Percentiles rank a stretch among this genome's conserved stretches.
phyloP scores from a whole-genome alignment of 2,113 vertebrate species.

The Peromyscus maniculatus region DNA sequence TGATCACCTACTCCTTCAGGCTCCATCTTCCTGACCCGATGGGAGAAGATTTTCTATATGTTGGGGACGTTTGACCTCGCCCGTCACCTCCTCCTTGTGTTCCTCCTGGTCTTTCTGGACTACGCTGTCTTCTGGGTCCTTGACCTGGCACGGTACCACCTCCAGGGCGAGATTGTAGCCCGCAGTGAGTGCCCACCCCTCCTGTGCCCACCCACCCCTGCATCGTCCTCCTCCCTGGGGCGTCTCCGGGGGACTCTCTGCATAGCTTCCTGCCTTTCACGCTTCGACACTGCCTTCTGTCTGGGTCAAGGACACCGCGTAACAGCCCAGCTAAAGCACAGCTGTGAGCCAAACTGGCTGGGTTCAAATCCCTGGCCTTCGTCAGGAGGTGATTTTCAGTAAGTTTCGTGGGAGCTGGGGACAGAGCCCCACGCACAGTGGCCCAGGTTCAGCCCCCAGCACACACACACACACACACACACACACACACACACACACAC shows the following conservation, averaged over 20 bases:
- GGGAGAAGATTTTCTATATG: slow-evolving; percentile 80
- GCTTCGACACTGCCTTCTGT: background rate
- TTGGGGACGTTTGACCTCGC: slow-evolving; percentile 82
- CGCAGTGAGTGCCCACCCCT: slow-evolving; percentile 57
- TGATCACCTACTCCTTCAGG: slow-evolving; percentile 63
- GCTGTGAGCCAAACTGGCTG: background rate
- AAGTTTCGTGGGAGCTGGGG: background rate
- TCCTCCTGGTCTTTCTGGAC: slow-evolving; percentile 90
- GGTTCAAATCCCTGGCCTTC: slow-evolving; percentile 18
- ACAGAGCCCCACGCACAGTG: background rate
- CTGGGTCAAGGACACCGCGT: background rate
- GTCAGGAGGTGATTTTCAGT: background rate
- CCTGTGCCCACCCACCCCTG: background rate
- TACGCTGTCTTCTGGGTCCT: slow-evolving; percentile 94
- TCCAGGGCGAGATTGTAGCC: slow-evolving; percentile 88
- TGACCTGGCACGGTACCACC: slow-evolving; percentile 90
- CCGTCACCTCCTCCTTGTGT: slow-evolving; percentile 85
- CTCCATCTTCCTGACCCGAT: slow-evolving; percentile 80
- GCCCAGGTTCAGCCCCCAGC: background rate
- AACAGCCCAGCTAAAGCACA: background rate
- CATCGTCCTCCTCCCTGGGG: no score
- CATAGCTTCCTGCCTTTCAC: background rate
- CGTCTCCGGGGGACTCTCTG: background rate
- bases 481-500: background rate
- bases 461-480: background rate